Evolutionary conservation across 2,113 vertebrate genomes (phyloP), one percentile per base, ranked within the genome.

Genomic region (Colossoma macropomum): DNA sequence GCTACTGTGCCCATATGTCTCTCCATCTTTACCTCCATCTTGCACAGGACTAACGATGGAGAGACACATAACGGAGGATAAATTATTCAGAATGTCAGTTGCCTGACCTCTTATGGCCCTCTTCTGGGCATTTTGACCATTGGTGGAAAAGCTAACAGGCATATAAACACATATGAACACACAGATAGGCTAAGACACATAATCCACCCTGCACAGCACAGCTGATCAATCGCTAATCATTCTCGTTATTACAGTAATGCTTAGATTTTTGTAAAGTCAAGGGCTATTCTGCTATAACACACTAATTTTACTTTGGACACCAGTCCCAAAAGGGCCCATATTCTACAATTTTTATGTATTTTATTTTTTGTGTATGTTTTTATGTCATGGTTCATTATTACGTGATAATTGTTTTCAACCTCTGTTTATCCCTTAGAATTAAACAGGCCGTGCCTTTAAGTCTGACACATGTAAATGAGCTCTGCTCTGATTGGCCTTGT

Each of bases 1-100:
- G 52, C 78, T 74, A 23, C 73, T 62, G 19, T 48, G 34, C 81
- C 66, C 75, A 54, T 86, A 77, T 84, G 25, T 63, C 71, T 74
- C 56, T 76, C 52, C 16, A 27, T 69, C 25, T 19, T 60, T 68
- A 41, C 45, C 84, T 38, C 70, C 34, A 25, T 60, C 72, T 75
- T 62, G 75, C 66, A 77, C 79, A 66, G 72, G 59, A 84, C 76
- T 81, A 59, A 77, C 69, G 75, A 60, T 71, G 62, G 27, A 52
- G 63, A 85, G 60, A 70, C 34, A 82, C 81, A 56, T 84, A 81
- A 66, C 50, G 17, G 50, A 69, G 17, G 71, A 76, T 86, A 75
- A 83, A 79, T 84, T 84, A 86, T 84, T 84, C 62, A 81, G 59
- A 70, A 75, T 56, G 27, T 12, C 23, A 70, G 52, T 59, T 77